phyloP scores from a whole-genome alignment of 1,140 invertebrate genomes.

The Nomia melanderi region DNA sequence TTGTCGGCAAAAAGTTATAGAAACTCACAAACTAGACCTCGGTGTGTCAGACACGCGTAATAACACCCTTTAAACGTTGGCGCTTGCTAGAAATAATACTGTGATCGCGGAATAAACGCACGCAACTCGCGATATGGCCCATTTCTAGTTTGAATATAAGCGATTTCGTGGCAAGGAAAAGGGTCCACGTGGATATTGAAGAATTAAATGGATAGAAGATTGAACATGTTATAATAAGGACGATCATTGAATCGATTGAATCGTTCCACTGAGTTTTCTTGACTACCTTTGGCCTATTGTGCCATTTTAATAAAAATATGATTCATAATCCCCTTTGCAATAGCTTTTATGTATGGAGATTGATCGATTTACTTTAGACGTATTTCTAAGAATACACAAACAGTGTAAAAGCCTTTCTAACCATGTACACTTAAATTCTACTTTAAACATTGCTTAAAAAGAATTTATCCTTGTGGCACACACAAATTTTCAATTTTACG shows the following conservation, averaged over 20 bases:
- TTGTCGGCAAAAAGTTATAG: slow-evolving; percentile 55
- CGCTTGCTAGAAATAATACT: slow-evolving; percentile 53
- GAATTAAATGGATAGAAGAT: background rate
- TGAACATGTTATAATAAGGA: background rate
- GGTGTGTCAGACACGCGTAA: slow-evolving; percentile 67
- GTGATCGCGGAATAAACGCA: slow-evolving; percentile 38
- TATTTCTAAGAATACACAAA: no score
- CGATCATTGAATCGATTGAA: background rate
- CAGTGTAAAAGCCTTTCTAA: no score
- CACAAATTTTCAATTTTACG: no score
- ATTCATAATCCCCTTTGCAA: background rate
- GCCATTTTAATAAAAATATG: background rate
- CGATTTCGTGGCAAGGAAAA: slow-evolving; percentile 49
- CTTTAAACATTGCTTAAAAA: no score
- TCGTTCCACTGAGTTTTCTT: background rate
- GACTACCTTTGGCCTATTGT: background rate
- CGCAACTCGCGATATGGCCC: slow-evolving; percentile 23
- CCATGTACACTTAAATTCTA: no score
- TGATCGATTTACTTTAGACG: no score
- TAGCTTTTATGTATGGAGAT: no score
- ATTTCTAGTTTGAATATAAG: slow-evolving; percentile 47
- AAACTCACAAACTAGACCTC: slow-evolving; percentile 53
- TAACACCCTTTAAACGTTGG: slow-evolving; percentile 70
- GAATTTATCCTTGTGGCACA: no score
- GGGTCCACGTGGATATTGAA: background rate